Base-by-base conservation (phyloP, 2,888 invertebrate species). In the Fragum whitleyi region DNA sequence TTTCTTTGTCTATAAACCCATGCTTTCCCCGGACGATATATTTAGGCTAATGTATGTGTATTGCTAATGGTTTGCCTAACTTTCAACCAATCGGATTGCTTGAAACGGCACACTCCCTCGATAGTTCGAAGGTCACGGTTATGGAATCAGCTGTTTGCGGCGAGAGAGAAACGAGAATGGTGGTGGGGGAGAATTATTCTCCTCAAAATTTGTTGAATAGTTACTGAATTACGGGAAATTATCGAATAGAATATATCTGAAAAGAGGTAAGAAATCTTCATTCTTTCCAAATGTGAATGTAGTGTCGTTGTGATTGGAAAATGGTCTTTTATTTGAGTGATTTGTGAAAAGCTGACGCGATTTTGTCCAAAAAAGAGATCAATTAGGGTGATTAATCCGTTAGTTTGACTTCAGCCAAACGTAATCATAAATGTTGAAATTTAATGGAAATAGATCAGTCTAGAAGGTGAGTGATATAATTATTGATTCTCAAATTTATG, bases 101-200 rank as follows among this genome's bases (percentile, higher is more conserved):
- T 19, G 69, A 72, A 42, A 61, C 19, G 57, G 23, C 70, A 81
- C 85, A 85, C 85, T 85, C 85, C 84, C 79, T 85, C 85, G 23
- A 55, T 42, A 77, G 81, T 72, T 77, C 59, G 74, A 77, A 85
- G 81, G 81, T 81, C 81, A 81, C 81, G 39, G 72, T 77, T 73
- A 53, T 70, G 71, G 70, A 78, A 85, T 85, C 85, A 85, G 85
- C 85, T 85, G 85, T 85, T 85, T 85, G 85, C 77, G 85, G 85
- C 85, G 68, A 72, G 70, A 65, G 55, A 51, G 69, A 70, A 79
- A 36, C 19, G 36, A 67, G 61, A 75, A 76, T 79, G 78, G 74
- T 82, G 69, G 78, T 62, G 61, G 70, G 76, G 42, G 36, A 39
- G 55, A 26, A 21, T 36, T 14, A 71, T 16, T 21, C 32, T 68